Evolutionary conservation across 2,797 vertebrate genomes (phyloP).

Genomic region (Clarias pachynema): DNA sequence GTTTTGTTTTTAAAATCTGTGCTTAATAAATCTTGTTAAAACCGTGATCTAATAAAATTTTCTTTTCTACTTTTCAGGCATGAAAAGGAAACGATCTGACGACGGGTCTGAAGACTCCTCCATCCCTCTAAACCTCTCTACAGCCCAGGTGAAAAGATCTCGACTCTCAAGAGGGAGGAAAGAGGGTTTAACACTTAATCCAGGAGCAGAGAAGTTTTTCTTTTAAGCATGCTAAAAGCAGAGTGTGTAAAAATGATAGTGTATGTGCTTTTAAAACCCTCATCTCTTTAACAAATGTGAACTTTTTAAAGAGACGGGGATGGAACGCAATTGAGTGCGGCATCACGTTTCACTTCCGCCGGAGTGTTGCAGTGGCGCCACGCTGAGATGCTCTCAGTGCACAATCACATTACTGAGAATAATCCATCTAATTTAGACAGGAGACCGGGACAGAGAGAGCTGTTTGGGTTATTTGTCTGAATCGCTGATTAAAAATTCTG

Average conservation of each 20-base stretch:
- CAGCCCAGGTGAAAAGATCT: constrained; percentile 57
- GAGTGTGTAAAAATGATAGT: not conserved
- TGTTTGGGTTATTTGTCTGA: not conserved
- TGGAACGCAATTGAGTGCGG: too few relatives aligned
- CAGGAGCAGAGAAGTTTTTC: not conserved
- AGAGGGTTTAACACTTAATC: not conserved
- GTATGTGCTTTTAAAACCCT: too few relatives aligned
- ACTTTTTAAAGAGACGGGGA: too few relatives aligned
- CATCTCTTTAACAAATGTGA: too few relatives aligned
- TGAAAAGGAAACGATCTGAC: constrained; percentile 39
- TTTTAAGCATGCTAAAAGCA: not conserved
- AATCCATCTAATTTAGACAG: not conserved
- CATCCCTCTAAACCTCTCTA: constrained; percentile 37
- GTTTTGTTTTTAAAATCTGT: too few relatives aligned
- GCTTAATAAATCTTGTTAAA: not conserved
- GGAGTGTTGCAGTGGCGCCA: too few relatives aligned
- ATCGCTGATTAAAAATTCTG: not conserved
- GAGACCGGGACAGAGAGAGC: not conserved
- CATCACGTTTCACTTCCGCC: too few relatives aligned
- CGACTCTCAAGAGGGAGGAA: not conserved
- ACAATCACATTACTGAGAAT: not conserved
- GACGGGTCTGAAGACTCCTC: not conserved
- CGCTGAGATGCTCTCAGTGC: not conserved
- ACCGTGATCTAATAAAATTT: not conserved
- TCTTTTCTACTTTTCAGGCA: constrained; percentile 15